Base-by-base conservation (phyloP, 2,797 vertebrate genomes). In the Enteromius treurensis region DNA sequence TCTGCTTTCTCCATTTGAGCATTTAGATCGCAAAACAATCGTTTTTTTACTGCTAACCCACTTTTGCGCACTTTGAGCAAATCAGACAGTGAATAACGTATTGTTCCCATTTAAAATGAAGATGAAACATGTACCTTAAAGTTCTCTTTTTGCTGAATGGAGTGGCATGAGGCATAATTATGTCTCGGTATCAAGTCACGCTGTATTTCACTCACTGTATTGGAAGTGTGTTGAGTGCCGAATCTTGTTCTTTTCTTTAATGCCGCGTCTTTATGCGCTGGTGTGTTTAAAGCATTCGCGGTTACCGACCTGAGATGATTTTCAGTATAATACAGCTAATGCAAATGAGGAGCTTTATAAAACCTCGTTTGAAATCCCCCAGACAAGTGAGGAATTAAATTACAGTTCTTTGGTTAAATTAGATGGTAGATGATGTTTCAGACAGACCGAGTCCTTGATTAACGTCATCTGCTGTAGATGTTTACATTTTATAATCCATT, bases 331-430 rank as follows among this genome's bases (percentile, higher is more conserved):
- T 73, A 62, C 40, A 49, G 70, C 29, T 51, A 65, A 81, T 81
- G 80, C 58, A 81, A 81, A 81, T 65, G 45, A 64, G 80, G 45
- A 74, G 70, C 70, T 81, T 64, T 73, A 49, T 73, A 32, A 15
- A 45, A 62, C 42, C 68, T 37, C 1, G 1, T 42, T 1, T 37
- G 78, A 80, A 69, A 69, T 69, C 65, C 69, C 79, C 80, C 29
- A 81, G 80, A 74, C 80, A 71, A 71, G 67, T 4, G 51, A 60
- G 69, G 70, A 81, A 64, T 81, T 55, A 64, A 81, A 81, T 81
- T 51, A 81, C 70, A 51, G 68, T 26, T 74, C 42, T 74, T 13
- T 62, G 62, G 26, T 26, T 4, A 81, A 49, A 74, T 8, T 15
- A 60, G 42, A 49, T 4, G 29, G 4, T 21, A 10, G 23, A 64